A percentile compares a stretch with the other conserved stretches of the same genome.
These are phyloP conservation scores for Oppia nitens DNA, from an alignment of 1,140 invertebrate genomes.

Conservation along the genomic window DNA sequence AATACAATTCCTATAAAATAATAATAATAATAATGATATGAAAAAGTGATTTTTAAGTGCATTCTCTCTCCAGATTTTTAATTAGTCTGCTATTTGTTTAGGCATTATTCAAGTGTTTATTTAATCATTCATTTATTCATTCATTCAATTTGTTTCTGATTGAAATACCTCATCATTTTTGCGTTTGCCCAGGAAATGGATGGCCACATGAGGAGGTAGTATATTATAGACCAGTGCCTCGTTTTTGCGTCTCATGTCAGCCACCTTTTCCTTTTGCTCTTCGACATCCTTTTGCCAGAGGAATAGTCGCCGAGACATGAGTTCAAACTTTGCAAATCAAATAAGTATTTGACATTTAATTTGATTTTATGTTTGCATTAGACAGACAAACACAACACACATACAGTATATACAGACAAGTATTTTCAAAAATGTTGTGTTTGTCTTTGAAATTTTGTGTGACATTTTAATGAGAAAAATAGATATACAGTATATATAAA, in stretches of 20 bases:
- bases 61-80: neutral
- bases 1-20: constrained; percentile 63
- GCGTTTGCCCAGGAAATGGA: constrained; percentile 61
- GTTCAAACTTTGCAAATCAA: constrained; percentile 65
- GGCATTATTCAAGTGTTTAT: too few species aligned
- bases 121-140: neutral
- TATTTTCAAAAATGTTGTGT: too few species aligned
- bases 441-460: too few species aligned
- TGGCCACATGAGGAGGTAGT: constrained; percentile 66
- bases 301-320: constrained; percentile 54
- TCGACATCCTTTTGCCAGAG: constrained; percentile 52
- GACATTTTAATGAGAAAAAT: constrained; percentile 2
- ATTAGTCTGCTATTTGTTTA: neutral
- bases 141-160: neutral
- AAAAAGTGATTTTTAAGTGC: constrained; percentile 12
- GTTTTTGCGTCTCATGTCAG: constrained; percentile 68
- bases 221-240: constrained; percentile 58
- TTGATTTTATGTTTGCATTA: too few species aligned
- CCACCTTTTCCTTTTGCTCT: constrained; percentile 61
- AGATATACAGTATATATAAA: constrained; percentile 3
- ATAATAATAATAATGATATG: constrained; percentile 5
- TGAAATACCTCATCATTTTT: constrained; percentile 24
- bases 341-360: too few species aligned
- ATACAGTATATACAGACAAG: too few species aligned
- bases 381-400: too few species aligned